These are phyloP conservation scores for Eleutherodactylus coqui DNA, from an alignment of 2,797 vertebrate species.

Conservation along the genomic window DNA sequence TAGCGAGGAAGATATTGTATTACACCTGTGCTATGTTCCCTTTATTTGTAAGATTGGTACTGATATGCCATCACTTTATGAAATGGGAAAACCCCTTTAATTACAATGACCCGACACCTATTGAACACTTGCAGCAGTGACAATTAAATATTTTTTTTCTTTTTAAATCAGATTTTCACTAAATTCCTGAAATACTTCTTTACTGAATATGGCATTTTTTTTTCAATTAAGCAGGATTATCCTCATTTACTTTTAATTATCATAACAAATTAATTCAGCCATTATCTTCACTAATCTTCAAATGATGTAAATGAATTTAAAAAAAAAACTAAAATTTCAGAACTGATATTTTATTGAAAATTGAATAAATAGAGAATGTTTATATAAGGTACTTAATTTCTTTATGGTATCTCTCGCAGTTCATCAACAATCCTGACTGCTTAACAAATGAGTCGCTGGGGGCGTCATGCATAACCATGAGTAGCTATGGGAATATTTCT, in stretches of 20 bases:
- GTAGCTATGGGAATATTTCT: slow-evolving; percentile 71
- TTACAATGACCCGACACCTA: neutral
- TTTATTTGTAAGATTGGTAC: too few species aligned
- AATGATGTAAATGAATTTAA: slow-evolving; percentile 32
- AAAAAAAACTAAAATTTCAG: slow-evolving; percentile 30
- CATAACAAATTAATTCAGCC: slow-evolving; percentile 32
- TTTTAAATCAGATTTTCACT: neutral
- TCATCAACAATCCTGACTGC: slow-evolving; percentile 76
- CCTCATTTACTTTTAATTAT: slow-evolving; percentile 54
- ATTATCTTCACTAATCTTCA: slow-evolving; percentile 50
- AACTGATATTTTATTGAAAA: slow-evolving; percentile 33
- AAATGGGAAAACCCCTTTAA: too few species aligned
- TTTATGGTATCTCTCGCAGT: slow-evolving; percentile 70
- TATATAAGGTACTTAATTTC: slow-evolving; percentile 67
- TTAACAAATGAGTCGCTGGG: slow-evolving; percentile 82
- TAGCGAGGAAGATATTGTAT: too few species aligned
- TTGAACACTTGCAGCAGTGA: neutral
- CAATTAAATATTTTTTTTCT: neutral
- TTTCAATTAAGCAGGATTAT: slow-evolving; percentile 13
- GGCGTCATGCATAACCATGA: slow-evolving; percentile 74
- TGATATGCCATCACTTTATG: too few species aligned
- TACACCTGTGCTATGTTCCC: too few species aligned
- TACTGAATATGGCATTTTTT: neutral
- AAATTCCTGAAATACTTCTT: neutral
- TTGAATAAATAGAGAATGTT: slow-evolving; percentile 63